phyloP scores from a whole-genome alignment of 2,113 vertebrate genomes.

The Heloderma charlesbogerti region DNA sequence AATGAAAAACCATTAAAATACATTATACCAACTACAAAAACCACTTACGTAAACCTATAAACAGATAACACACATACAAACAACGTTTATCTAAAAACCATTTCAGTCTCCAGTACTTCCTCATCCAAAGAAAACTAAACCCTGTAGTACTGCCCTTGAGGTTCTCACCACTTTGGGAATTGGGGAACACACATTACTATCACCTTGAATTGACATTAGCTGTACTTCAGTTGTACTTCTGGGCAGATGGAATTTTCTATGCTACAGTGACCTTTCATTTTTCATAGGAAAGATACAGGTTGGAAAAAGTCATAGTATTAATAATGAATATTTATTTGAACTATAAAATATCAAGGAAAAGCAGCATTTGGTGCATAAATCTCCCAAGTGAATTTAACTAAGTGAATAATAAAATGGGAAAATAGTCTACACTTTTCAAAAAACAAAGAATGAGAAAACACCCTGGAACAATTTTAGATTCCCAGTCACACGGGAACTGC shows the following conservation, averaged over 20 bases:
- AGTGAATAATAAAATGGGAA: neutral
- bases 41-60: no score
- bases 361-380: neutral
- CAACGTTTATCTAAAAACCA: no score
- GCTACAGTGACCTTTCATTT: neutral
- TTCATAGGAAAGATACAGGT: neutral
- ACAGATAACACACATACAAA: no score
- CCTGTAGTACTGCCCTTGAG: neutral
- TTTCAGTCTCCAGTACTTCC: neutral
- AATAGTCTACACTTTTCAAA: constrained; percentile 21
- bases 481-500: constrained; percentile 41
- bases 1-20: no score
- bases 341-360: rapidly evolving
- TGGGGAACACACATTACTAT: neutral
- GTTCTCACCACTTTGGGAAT: neutral
- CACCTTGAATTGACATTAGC: neutral
- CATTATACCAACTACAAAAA: no score
- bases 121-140: neutral
- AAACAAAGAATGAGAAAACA: constrained; percentile 69
- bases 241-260: constrained; percentile 35
- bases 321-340: neutral
- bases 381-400: neutral
- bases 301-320: neutral
- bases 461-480: constrained; percentile 50
- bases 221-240: neutral